Evolutionary conservation across 2,797 vertebrate genomes (phyloP), one percentile per base, ranked within the genome.

Genomic region (Eutrigla gurnardus): DNA sequence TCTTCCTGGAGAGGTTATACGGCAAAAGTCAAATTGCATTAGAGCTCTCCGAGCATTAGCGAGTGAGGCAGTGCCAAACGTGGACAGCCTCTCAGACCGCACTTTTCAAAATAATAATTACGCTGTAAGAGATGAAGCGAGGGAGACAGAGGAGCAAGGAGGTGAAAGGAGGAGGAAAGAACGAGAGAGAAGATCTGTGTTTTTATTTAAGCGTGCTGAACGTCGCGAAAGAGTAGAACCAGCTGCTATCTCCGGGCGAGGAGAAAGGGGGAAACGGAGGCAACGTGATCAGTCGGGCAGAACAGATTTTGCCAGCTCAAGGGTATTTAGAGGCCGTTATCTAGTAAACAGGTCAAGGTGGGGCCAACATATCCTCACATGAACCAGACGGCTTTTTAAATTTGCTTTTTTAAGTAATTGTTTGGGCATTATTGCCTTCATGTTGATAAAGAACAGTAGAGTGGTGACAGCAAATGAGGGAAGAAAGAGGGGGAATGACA

Each of bases 61-160:
- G 76, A 84, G 70, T 69, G 78, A 82, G 85, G 81, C 86, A 57
- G 71, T 70, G 90, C 93, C 93, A 93, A 91, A 89, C 70, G 68
- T 80, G 85, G 73, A 91, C 79, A 60, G 87, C 68, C 87, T 88
- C 85, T 88, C 82, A 70, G 86, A 82, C 89, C 80, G 42, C 87
- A 81, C 83, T 91, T 25, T 73, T 91, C 77, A 91, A 91, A 94
- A 93, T 91, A 93, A 93, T 90, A 94, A 95, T 93, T 93, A 93
- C 85, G 3, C 74, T 45, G 43, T 77, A 65, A 78, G 86, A 89
- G 84, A 84, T 81, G 82, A 78, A 91, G 84, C 68, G 65, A 80
- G 64, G 61, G 86, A 83, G 74, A 90, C 78, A 71, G 70, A 77
- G 73, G 83, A 84, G 75, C 65, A 52, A 73, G 65, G 77, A 83